Conservation (phyloP, 2,113 vertebrate species). For the Etia nguti region DNA sequence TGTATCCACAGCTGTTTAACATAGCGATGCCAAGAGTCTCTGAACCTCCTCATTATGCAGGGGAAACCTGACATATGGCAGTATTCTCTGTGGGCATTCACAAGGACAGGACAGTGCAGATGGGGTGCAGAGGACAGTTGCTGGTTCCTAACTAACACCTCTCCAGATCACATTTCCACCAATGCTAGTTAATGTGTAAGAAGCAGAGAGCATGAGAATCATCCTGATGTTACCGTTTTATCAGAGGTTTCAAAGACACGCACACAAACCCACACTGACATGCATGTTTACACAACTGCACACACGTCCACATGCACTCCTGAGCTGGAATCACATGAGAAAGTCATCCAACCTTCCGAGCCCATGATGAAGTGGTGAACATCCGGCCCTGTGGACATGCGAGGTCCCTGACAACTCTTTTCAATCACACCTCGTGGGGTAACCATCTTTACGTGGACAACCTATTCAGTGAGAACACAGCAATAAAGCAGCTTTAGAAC, state of each 20-base stretch:
- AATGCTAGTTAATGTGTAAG: slow-evolving; percentile 51
- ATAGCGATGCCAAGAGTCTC: slow-evolving; percentile 54
- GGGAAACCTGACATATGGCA: slow-evolving; percentile 67
- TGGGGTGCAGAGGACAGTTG: slow-evolving; percentile 28
- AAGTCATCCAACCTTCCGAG: slow-evolving; percentile 85
- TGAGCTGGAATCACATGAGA: neutral
- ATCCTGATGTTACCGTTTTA: slow-evolving; percentile 39
- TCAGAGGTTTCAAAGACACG: neutral
- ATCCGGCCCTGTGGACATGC: slow-evolving; percentile 95
- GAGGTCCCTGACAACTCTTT: slow-evolving; percentile 94
- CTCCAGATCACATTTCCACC: slow-evolving; percentile 13
- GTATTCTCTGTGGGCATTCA: slow-evolving; percentile 62
- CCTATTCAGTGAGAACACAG: slow-evolving; percentile 69
- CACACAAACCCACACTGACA: neutral
- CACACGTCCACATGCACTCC: neutral
- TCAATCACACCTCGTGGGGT: slow-evolving; percentile 94
- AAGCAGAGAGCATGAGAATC: slow-evolving; percentile 32
- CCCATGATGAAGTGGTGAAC: slow-evolving; percentile 99
- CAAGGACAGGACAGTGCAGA: slow-evolving; percentile 63
- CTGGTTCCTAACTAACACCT: slow-evolving; percentile 34
- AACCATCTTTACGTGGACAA: slow-evolving; percentile 96
- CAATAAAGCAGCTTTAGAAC: neutral
- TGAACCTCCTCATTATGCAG: slow-evolving; percentile 62
- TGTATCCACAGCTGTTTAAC: slow-evolving; percentile 66
- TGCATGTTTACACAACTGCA: neutral